Percentiles rank a stretch among this genome's conserved stretches.
Evolutionary conservation across 2,113 vertebrate genomes (phyloP).

Genomic region (Tachuris rubrigastra): DNA sequence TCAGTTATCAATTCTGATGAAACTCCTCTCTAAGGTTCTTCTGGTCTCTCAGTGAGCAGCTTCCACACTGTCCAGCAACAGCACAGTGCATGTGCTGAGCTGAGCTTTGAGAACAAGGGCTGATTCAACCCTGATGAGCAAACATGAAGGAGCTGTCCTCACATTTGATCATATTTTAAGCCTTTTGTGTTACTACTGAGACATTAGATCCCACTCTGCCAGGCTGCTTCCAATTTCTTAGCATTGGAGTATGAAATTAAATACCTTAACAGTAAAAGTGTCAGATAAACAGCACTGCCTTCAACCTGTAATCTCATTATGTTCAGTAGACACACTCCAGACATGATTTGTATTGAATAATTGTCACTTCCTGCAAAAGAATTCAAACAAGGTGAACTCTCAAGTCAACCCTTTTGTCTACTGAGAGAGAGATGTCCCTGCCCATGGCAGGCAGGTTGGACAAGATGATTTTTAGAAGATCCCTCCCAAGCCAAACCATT

Average conservation of each 20-base stretch:
- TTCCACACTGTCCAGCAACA: neutral
- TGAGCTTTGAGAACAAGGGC: neutral
- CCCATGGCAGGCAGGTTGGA: neutral
- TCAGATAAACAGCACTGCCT: neutral
- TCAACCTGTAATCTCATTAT: neutral
- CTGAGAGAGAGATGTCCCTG: neutral
- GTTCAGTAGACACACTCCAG: neutral
- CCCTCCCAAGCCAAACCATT: neutral
- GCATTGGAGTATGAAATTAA: neutral
- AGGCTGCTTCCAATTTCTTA: neutral
- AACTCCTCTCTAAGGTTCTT: neutral
- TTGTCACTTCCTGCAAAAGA: neutral
- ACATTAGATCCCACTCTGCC: neutral
- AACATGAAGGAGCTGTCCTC: neutral
- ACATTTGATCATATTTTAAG: neutral
- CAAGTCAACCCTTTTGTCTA: neutral
- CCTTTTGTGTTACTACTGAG: neutral
- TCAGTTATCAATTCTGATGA: neutral
- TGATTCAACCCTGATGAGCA: neutral
- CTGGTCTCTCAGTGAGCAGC: neutral
- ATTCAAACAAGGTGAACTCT: neutral
- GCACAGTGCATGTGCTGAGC: accelerated
- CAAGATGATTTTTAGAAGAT: neutral
- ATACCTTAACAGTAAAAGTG: neutral
- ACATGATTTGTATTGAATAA: neutral